Evolutionary conservation across 2,888 invertebrate genomes (phyloP).

Genomic region (Chalcis sispes): DNA sequence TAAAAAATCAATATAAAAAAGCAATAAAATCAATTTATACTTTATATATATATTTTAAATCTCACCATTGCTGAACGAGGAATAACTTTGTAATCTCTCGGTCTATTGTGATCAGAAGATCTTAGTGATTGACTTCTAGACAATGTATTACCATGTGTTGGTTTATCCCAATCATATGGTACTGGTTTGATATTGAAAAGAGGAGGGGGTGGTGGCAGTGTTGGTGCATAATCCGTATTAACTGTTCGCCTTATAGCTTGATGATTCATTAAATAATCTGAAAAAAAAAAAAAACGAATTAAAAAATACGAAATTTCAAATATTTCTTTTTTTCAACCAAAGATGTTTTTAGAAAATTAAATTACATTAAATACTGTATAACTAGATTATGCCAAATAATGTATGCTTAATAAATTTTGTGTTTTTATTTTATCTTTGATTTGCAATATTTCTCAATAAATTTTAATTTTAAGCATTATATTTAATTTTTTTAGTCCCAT

Average conservation of each 20-base stretch:
- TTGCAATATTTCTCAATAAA: no score
- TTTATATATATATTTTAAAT: not conserved
- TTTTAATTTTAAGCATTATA: no score
- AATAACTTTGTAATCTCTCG: slow-evolving; percentile 70
- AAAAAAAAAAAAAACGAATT: slow-evolving; percentile 2
- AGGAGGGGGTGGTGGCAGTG: slow-evolving; percentile 72
- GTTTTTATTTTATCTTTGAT: no score
- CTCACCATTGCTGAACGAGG: slow-evolving; percentile 67
- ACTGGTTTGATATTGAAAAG: slow-evolving; percentile 71
- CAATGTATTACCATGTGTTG: slow-evolving; percentile 56
- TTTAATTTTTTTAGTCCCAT: no score
- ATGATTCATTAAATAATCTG: slow-evolving; percentile 70
- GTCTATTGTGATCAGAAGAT: slow-evolving; percentile 58
- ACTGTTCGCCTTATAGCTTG: slow-evolving; percentile 71
- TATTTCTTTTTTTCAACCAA: no score
- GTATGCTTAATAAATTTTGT: no score
- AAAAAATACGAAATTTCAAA: not conserved
- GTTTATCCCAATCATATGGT: slow-evolving; percentile 72
- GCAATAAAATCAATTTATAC: not conserved
- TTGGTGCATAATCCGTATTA: slow-evolving; percentile 73
- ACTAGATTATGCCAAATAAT: no score
- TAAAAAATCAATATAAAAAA: no score
- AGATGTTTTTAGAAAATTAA: not conserved
- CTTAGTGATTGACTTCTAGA: slow-evolving; percentile 48
- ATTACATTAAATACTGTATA: no score